phyloP scores from a whole-genome alignment of 2,888 invertebrate species.

The Aleiodes testaceus region DNA sequence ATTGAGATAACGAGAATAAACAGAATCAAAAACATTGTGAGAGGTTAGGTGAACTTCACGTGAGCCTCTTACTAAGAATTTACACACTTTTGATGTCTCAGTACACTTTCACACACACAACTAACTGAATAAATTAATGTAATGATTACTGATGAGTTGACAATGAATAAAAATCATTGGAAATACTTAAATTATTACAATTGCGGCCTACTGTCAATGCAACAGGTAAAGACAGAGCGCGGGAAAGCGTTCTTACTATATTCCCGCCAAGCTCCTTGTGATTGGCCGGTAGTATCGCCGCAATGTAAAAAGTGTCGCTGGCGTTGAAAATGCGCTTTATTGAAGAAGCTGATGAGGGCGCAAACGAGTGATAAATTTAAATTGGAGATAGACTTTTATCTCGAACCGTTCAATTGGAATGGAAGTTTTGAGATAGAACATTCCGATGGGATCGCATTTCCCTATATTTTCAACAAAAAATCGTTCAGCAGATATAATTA shows the following conservation, averaged over 20 bases:
- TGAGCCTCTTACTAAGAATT: background rate
- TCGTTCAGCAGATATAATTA: slow-evolving; percentile 39
- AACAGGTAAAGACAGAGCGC: slow-evolving; percentile 38
- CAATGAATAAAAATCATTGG: background rate
- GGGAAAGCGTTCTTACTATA: slow-evolving; percentile 15
- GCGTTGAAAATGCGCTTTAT: too few species aligned
- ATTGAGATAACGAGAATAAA: background rate
- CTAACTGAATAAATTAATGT: background rate
- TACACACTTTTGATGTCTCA: background rate
- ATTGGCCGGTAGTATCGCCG: background rate
- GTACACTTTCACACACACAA: background rate
- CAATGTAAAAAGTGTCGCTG: too few species aligned
- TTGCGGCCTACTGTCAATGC: slow-evolving; percentile 12
- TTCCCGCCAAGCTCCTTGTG: background rate
- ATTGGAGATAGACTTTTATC: too few species aligned
- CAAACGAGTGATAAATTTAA: too few species aligned
- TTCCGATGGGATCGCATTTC: too few species aligned
- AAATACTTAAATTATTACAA: background rate
- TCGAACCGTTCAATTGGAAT: too few species aligned
- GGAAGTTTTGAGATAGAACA: too few species aligned
- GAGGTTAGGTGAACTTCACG: background rate
- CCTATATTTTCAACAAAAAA: background rate
- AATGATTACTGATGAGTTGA: background rate
- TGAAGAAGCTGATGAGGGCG: too few species aligned
- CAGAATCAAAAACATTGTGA: background rate